Percentiles rank a stretch among this genome's conserved stretches.
Conservation (phyloP, 1,140 invertebrate species). For the Wiebesia pumilae region DNA sequence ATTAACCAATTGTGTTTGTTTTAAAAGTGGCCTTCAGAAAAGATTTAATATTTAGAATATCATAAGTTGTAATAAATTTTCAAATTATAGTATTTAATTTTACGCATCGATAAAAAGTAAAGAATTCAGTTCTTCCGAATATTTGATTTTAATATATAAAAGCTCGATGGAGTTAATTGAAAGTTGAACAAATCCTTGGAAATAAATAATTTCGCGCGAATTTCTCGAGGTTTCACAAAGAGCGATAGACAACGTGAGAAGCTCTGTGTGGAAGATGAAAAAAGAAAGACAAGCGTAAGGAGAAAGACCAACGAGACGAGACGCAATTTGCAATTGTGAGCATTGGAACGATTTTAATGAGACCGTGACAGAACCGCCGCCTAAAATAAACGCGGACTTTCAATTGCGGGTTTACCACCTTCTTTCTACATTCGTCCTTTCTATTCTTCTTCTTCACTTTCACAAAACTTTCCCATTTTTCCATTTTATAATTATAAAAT, state of each 20-base stretch:
- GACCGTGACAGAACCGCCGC: neutral
- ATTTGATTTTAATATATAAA: neutral
- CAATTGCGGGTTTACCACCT: neutral
- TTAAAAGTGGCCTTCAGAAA: too few species aligned
- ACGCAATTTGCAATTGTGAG: constrained; percentile 33
- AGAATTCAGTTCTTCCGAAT: neutral
- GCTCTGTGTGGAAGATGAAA: neutral
- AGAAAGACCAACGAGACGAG: constrained; percentile 16
- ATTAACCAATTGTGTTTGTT: neutral
- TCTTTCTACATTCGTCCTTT: neutral
- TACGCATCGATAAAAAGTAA: neutral
- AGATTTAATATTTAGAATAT: too few species aligned
- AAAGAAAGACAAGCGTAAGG: neutral
- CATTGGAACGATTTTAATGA: constrained; percentile 41
- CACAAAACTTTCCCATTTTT: neutral
- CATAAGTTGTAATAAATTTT: too few species aligned
- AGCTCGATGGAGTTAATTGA: constrained; percentile 16
- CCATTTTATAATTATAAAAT: constrained; percentile 22
- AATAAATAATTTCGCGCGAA: constrained; percentile 21
- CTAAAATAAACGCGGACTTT: constrained; percentile 30
- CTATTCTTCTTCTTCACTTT: neutral
- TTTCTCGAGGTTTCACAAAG: neutral
- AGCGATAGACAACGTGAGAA: neutral
- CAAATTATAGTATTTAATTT: neutral
- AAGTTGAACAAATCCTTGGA: neutral